Evolutionary conservation across 2,113 vertebrate genomes (phyloP).

Genomic region (Petromus typicus): DNA sequence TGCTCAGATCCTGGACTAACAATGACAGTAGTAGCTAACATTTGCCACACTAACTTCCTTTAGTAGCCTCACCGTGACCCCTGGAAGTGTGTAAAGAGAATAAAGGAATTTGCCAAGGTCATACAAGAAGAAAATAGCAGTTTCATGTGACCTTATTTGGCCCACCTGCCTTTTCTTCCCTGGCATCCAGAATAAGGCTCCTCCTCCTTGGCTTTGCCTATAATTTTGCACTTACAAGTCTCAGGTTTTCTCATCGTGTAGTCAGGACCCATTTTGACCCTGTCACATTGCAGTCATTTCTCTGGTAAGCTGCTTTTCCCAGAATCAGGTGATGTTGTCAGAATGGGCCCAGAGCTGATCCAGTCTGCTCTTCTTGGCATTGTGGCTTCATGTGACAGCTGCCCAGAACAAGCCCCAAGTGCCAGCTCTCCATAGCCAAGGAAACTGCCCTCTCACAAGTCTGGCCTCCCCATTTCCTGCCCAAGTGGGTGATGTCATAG

Average conservation of each 20-base stretch:
- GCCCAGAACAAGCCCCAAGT: background rate
- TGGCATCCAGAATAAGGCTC: background rate
- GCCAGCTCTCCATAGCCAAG: background rate
- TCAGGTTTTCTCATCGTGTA: background rate
- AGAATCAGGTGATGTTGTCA: background rate
- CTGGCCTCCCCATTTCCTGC: background rate
- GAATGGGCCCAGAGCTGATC: background rate
- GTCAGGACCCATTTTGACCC: background rate
- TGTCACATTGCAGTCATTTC: background rate
- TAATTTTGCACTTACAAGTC: background rate
- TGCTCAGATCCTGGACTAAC: background rate
- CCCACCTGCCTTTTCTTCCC: background rate
- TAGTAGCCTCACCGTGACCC: background rate
- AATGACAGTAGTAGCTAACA: background rate
- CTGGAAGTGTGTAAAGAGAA: background rate
- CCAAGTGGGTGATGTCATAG: background rate
- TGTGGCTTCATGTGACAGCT: background rate
- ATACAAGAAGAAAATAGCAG: background rate
- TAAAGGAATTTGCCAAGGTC: background rate
- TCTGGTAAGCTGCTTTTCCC: background rate
- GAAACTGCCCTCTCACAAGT: background rate
- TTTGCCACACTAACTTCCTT: background rate
- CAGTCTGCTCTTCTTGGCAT: background rate
- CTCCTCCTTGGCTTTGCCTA: background rate
- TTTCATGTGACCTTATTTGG: no score